Evolutionary conservation across 2,113 vertebrate genomes (phyloP), one percentile per base, ranked within the genome.

Genomic region (Lonchura striata): DNA sequence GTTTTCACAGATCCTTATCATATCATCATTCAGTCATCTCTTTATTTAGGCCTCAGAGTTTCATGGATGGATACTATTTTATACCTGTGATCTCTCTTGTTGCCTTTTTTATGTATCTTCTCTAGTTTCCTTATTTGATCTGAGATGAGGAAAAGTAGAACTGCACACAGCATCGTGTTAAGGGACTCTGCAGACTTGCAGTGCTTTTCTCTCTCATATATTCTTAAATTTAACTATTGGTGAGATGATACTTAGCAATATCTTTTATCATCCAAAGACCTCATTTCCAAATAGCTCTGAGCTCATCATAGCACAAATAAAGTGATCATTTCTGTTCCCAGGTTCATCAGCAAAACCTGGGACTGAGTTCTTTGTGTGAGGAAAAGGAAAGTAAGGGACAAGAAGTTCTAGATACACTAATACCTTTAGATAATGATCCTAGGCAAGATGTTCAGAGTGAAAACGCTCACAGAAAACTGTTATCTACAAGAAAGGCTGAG

Each of bases 281-380:
- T 90, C n/a, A 74, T 88, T 93, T 92, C 82, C 86, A 90, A 88
- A 70, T 53, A 74, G 33, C 56, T 74, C 39, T 83, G 52, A 68
- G 59, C 8, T 54, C 16, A 63, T 77, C 19, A 31, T 13, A 27
- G 30, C 42, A 65, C 20, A 76, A 93, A 76, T 69, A 86, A 72
- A 46, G 4, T 30, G 31, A 82, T 76, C 27, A 65, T 66, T 90
- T 92, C 60, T 77, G 37, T 80, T 94, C 16, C 28, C 13, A 15
- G 28, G 42, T 53, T 95, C 63, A 57, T 61, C 46, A 70, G 6
- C 53, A 23, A 69, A 90, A 64, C 19, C 23, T 47, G 11, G 11
- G n/a, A 50, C 42, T 24, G 30, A 78, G 35, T 14, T 83, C 33
- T 63, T 90, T 88, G 50, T 86, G 21, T 80, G 21, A 80, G 25